These are phyloP conservation scores for Aplysina aerophoba DNA, from an alignment of 37 sponge, comb jelly and placozoan genomes.

Conservation along the genomic window DNA sequence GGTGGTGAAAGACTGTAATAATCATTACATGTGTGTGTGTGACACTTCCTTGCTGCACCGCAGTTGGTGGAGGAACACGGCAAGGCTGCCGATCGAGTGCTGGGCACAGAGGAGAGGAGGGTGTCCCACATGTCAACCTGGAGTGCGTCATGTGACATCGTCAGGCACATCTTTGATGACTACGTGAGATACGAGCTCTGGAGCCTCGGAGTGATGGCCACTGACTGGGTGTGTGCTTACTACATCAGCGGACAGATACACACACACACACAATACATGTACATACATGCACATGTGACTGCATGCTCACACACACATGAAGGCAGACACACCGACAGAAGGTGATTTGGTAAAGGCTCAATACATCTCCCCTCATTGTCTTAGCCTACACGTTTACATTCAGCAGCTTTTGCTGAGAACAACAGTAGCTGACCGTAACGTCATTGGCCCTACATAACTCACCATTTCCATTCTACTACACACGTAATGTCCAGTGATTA, in stretches of 20 bases:
- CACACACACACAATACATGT: too few species aligned
- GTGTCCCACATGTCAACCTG: neutral
- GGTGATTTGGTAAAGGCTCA: neutral
- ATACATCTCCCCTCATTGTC: too few species aligned
- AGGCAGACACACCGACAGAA: too few species aligned
- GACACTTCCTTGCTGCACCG: constrained; percentile 3
- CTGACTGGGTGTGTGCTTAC: constrained; percentile 38
- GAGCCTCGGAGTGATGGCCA: constrained; percentile 42
- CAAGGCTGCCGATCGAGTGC: neutral
- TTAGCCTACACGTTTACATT: too few species aligned
- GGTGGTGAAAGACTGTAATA: too few species aligned
- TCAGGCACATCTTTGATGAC: neutral
- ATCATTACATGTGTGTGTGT: neutral
- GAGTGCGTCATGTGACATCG: constrained; percentile 8
- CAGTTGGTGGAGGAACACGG: neutral
- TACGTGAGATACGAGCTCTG: constrained; percentile 44
- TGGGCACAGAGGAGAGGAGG: neutral
- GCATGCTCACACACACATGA: too few species aligned
- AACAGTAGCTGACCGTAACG: neutral
- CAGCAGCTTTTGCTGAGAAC: too few species aligned
- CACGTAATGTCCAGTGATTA: too few species aligned
- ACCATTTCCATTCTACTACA: neutral
- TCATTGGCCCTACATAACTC: neutral
- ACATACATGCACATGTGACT: too few species aligned
- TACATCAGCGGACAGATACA: too few species aligned